Evolutionary conservation across 2,888 invertebrate genomes (phyloP), one percentile per base, ranked within the genome.

Genomic region (Lampropteryx suffumata): DNA sequence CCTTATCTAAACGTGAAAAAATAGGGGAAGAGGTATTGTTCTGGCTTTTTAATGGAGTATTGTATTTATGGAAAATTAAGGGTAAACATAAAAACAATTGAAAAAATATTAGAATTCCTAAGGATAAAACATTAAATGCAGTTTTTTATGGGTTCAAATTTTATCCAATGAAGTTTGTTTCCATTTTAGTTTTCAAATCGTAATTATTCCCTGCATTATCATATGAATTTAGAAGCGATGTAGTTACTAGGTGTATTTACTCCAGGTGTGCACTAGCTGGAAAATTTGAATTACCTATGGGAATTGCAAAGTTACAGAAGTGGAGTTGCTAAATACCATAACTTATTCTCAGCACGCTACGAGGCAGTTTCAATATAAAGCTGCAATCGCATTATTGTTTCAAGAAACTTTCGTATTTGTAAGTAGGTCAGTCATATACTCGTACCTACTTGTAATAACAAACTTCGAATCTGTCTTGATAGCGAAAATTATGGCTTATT

Each of bases 321-420:
- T 65, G 61, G 30, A 46, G 45, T 47, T 43, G 59, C 62, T 64
- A 61, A 64, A 61, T 59, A 55, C 57, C 28, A 36, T 46, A 41
- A 43, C 49, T 41, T 59, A 53, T 51, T 54, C 52, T 50, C 55
- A 57, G 47, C 54, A 58, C 54, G 55, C 60, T 41, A 54, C 52
- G 50, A 14, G 43, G 53, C 30, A 51, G 53, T 55, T 57, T 39
- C 24, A 35, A 50, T 51, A 47, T 50, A 54, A 53, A 41, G 36
- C 50, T 57, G 53, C 53, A 57, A 55, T 55, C 40, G 54, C 53
- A 58, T 50, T 52, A 59, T 59, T 56, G 52, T 58, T 59, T 53
- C 41, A 27, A 42, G 29, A 56, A 61, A 61, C 45, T 61, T 58
- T 47, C 41, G 33, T 39, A 50, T 35, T 45, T 21, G 24, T 40